These are phyloP conservation scores for Diarsia rubi DNA, from an alignment of 2,888 invertebrate genomes.

Conservation along the genomic window DNA sequence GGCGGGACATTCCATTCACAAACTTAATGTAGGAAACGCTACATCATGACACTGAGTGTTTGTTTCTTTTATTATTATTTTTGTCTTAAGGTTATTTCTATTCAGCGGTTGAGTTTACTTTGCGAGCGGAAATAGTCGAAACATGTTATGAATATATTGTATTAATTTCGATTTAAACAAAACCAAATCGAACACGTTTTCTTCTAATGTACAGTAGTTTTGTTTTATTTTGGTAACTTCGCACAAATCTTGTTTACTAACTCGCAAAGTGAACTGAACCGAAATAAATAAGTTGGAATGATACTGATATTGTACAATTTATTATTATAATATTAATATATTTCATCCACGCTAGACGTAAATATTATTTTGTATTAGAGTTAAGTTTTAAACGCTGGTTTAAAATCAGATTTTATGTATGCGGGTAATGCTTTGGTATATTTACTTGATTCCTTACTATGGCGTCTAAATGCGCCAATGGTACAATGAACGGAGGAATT, in stretches of 20 bases:
- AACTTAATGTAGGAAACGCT: conserved; percentile 76
- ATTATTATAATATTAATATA: conserved; percentile 81
- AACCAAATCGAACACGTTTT: conserved; percentile 5
- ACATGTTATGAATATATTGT: conserved; percentile 54
- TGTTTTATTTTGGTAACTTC: conserved; percentile 37
- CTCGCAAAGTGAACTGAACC: conserved; percentile 55
- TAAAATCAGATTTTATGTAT: conserved; percentile 81
- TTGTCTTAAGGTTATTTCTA: conserved; percentile 69
- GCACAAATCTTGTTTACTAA: conserved; percentile 55
- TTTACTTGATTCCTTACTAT: conserved; percentile 47
- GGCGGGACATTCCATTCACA: conserved; percentile 86
- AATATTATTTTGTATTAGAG: conserved; percentile 79
- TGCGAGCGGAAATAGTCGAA: conserved; percentile 48
- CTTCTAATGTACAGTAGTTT: conserved; percentile 23
- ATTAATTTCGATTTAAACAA: conserved; percentile 24
- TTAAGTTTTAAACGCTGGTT: conserved; percentile 85
- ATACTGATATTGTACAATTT: conserved; percentile 88
- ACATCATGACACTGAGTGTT: conserved; percentile 82
- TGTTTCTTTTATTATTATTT: conserved; percentile 75
- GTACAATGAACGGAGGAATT: too few relatives aligned
- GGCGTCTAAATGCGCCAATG: conserved; percentile 1
- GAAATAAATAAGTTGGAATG: conserved; percentile 72
- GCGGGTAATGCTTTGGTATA: conserved; percentile 65
- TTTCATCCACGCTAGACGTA: conserved; percentile 84
- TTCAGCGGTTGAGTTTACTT: conserved; percentile 59